Evolutionary conservation across 2,888 invertebrate species (phyloP), one percentile per base, ranked within the genome.

Genomic region (Eueremaeus valkanovi): DNA sequence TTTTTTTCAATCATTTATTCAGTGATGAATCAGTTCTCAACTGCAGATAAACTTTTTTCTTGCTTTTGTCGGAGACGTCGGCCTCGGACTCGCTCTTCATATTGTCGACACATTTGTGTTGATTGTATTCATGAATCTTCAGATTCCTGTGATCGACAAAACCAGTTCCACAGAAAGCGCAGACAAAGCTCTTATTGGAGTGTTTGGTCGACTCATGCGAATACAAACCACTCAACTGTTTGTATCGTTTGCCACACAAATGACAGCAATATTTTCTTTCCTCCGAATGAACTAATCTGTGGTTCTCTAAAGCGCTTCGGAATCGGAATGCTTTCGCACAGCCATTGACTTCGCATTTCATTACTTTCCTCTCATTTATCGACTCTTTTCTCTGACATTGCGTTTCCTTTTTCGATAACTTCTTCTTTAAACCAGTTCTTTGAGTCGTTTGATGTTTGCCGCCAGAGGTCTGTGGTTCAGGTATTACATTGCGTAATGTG

Each of bases 241-340:
- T 58, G 58, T 58, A 58, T 58, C 58, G 58, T 58, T 58, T 58
- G 29, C 58, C 58, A 27, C 58, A 58, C 5, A 58, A 13, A 58
- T 27, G 3, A 27, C 58, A 58, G 13, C 29, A 29, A 18, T 27
- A 58, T 11, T 13, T 24, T 13, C 58, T 24, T 13, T 58, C 58
- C 0, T 58, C 58, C 21, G 58, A 58, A 21, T 58, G 58, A 1
- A 58, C 58, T 21, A 58, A 21, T 27, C n/a, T 24, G 16, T 58
- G 58, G 13, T 58, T 58, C 11, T 58, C 21, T 13, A 58, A 27
- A 5, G 58, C 58, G 3, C 27, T 27, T 13, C 29, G 9, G 16
- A 58, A 58, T 29, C 58, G 58, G 29, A 58, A 58, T 18, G 24
- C 13, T 21, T 29, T 58, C 13, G 27, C 58, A 11, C 58, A 58